Conservation (phyloP, 2,113 vertebrate species). For the Otis tarda region DNA sequence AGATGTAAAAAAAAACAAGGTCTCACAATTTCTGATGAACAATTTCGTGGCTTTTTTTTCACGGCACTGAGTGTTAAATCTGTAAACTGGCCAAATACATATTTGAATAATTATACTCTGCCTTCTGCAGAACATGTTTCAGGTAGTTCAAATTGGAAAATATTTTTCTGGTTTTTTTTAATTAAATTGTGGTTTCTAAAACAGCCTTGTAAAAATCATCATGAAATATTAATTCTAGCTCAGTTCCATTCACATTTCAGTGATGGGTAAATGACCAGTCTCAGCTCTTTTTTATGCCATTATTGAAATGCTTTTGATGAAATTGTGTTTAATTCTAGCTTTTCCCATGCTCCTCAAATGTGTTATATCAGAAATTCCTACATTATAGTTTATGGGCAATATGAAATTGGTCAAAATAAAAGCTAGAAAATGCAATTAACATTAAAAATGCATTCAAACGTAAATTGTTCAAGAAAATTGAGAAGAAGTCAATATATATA, state of each 20-base stretch:
- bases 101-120: not conserved
- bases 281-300: not conserved
- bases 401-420: not conserved
- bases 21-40: not conserved
- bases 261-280: not conserved
- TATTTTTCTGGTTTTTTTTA: slow-evolving; percentile 4
- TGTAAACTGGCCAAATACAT: not conserved
- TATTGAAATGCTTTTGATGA: not conserved
- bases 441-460: not conserved
- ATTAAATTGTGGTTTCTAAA: not conserved
- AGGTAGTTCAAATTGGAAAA: not conserved
- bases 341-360: not conserved
- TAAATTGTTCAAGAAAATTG: not conserved
- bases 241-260: not conserved
- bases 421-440: not conserved
- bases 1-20: not conserved
- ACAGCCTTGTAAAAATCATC: not conserved
- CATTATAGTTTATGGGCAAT: not conserved
- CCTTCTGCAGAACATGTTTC: not conserved
- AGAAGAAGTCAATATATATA: not conserved
- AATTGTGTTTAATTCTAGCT: not conserved
- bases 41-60: not conserved
- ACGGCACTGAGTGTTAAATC: not conserved
- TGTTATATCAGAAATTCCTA: not conserved
- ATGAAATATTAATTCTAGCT: not conserved